phyloP scores from a whole-genome alignment of 2,888 invertebrate genomes.

The Scaptomyza reducta region DNA sequence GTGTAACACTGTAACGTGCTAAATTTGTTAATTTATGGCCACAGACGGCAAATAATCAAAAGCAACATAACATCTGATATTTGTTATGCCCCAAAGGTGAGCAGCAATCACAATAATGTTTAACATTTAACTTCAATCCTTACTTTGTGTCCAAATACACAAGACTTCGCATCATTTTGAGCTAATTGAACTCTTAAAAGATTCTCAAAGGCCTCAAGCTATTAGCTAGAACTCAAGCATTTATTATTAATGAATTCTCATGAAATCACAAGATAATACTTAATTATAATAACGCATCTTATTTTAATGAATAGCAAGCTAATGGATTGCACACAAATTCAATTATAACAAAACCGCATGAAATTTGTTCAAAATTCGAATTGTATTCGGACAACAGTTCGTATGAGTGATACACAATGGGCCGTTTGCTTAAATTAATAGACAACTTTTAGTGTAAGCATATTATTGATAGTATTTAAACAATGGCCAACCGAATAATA shows the following conservation, averaged over 20 bases:
- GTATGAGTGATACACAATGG: slow-evolving; percentile 21
- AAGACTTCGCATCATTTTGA: neutral
- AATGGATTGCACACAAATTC: neutral
- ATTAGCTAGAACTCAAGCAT: neutral
- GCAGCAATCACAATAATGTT: slow-evolving; percentile 31
- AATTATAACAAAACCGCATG: neutral
- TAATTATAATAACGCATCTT: neutral
- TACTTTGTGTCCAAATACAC: neutral
- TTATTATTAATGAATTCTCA: neutral
- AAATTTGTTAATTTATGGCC: slow-evolving; percentile 74
- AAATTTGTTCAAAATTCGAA: neutral
- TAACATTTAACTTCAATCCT: no score
- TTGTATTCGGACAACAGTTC: neutral
- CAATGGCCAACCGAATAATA: neutral
- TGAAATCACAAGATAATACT: neutral
- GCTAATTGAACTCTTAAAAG: slow-evolving; percentile 1
- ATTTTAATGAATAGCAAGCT: neutral
- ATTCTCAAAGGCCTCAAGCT: neutral
- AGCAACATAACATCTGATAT: slow-evolving; percentile 54
- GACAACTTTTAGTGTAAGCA: slow-evolving; percentile 11
- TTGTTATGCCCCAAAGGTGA: slow-evolving; percentile 65
- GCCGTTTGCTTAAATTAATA: neutral
- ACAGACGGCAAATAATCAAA: slow-evolving; percentile 60
- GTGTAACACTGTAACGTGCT: slow-evolving; percentile 66
- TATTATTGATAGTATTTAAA: slow-evolving; percentile 12